Percentiles rank a stretch among this genome's conserved stretches.
These are phyloP conservation scores for Sinelater perroti DNA, from an alignment of 2,888 invertebrate genomes.

Conservation along the genomic window DNA sequence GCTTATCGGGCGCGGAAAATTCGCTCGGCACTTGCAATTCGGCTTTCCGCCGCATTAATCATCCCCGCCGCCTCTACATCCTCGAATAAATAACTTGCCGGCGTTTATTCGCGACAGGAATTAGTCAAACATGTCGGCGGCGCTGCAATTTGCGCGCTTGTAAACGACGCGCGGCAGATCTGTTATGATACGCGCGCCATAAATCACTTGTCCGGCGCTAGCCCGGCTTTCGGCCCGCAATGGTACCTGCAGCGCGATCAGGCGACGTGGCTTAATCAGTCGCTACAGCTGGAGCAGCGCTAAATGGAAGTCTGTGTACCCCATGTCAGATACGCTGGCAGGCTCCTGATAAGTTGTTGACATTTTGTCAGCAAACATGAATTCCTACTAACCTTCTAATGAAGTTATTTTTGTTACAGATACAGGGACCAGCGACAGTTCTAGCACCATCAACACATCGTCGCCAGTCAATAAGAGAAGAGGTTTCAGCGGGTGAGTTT, in stretches of 20 bases:
- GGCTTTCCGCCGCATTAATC: too few species aligned
- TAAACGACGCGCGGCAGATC: constrained; percentile 2
- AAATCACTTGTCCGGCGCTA: constrained; percentile 6
- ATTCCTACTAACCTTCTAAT: background rate
- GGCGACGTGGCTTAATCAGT: background rate
- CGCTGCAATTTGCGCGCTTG: constrained; percentile 7
- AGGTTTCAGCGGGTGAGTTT: constrained; percentile 86
- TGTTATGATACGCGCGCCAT: constrained; percentile 3
- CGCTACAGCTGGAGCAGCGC: too few species aligned
- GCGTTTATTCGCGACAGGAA: background rate
- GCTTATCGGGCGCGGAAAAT: too few species aligned
- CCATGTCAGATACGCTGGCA: too few species aligned
- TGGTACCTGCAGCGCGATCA: constrained; percentile 8
- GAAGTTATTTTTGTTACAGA: constrained; percentile 64
- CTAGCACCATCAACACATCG: constrained; percentile 69
- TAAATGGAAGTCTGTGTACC: too few species aligned
- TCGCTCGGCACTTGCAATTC: too few species aligned
- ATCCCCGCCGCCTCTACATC: too few species aligned
- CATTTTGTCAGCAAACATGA: background rate
- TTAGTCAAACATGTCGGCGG: constrained; percentile 5
- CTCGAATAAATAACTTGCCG: too few species aligned
- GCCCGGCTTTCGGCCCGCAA: constrained; percentile 4
- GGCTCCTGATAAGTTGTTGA: background rate
- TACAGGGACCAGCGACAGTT: constrained; percentile 68
- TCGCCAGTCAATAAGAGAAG: constrained; percentile 87